Conservation (phyloP, 2,797 vertebrate species). For the Gila robusta region DNA sequence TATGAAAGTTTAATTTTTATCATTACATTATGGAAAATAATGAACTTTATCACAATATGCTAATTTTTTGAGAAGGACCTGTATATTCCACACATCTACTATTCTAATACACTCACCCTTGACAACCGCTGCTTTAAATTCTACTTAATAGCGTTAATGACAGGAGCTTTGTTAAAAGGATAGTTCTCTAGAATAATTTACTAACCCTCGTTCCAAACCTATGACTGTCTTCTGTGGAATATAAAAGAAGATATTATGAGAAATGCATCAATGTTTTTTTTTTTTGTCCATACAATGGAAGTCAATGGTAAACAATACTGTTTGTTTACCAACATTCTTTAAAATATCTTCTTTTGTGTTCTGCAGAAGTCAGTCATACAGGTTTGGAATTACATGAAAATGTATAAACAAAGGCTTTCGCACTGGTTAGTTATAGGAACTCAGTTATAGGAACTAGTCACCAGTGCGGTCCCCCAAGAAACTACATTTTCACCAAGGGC, state of each 20-base stretch:
- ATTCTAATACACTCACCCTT: not conserved
- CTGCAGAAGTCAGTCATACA: not conserved
- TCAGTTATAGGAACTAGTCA: not conserved
- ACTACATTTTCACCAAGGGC: not conserved
- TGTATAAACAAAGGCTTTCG: not conserved
- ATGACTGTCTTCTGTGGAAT: not conserved
- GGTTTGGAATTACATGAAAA: not conserved
- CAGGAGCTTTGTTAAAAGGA: not conserved
- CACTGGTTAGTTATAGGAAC: not conserved
- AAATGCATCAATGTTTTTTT: not conserved
- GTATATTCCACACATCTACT: conserved; percentile 1
- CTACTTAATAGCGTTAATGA: not conserved
- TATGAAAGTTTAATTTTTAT: too few species aligned
- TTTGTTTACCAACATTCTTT: not conserved
- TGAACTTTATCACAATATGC: too few species aligned
- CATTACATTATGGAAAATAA: too few species aligned
- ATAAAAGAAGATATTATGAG: not conserved
- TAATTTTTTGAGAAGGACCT: too few species aligned
- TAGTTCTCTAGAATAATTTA: not conserved
- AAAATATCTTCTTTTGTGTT: not conserved
- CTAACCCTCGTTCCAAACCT: not conserved
- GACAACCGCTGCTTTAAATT: conserved; percentile 10
- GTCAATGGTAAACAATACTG: not conserved
- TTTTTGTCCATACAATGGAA: not conserved
- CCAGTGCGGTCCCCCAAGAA: not conserved